phyloP scores from a whole-genome alignment of 2,113 vertebrate species.

The Caranx ignobilis region DNA sequence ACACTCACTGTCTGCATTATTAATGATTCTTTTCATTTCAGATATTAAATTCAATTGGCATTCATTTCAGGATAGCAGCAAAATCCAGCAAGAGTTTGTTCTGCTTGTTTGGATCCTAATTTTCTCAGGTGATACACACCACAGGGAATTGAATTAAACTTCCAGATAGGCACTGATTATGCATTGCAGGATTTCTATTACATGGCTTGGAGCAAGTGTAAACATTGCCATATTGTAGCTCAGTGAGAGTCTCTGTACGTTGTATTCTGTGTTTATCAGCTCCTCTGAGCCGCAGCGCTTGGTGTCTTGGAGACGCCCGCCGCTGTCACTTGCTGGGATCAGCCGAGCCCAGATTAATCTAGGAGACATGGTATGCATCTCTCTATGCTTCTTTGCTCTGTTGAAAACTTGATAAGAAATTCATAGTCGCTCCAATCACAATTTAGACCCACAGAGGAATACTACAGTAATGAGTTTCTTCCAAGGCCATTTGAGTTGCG shows the following conservation, averaged over 20 bases:
- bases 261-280: constrained; percentile 57
- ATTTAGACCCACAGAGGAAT: constrained; percentile 78
- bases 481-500: constrained; percentile 63
- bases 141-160: constrained; percentile 68
- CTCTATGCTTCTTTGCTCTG: constrained; percentile 52
- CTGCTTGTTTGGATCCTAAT: constrained; percentile 64
- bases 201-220: constrained; percentile 74
- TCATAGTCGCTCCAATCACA: constrained; percentile 67
- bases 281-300: constrained; percentile 46
- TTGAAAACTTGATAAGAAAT: constrained; percentile 76
- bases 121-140: constrained; percentile 70
- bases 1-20: constrained; percentile 6
- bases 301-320: constrained; percentile 30
- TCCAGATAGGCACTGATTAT: constrained; percentile 69
- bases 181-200: constrained; percentile 64
- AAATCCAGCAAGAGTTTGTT: constrained; percentile 33
- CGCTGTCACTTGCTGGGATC: constrained; percentile 59
- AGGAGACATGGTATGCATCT: constrained; percentile 50
- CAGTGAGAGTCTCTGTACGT: constrained; percentile 54
- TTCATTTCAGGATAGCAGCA: constrained; percentile 28
- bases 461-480: constrained; percentile 77
- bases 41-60: constrained; percentile 21
- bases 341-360: constrained; percentile 72
- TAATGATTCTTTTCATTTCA: constrained; percentile 37
- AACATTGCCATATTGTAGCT: constrained; percentile 78